A percentile compares a stretch with the other conserved stretches of the same genome.
phyloP scores from a whole-genome alignment of 1,140 invertebrate species.

The Heliconius hewitsoni region DNA sequence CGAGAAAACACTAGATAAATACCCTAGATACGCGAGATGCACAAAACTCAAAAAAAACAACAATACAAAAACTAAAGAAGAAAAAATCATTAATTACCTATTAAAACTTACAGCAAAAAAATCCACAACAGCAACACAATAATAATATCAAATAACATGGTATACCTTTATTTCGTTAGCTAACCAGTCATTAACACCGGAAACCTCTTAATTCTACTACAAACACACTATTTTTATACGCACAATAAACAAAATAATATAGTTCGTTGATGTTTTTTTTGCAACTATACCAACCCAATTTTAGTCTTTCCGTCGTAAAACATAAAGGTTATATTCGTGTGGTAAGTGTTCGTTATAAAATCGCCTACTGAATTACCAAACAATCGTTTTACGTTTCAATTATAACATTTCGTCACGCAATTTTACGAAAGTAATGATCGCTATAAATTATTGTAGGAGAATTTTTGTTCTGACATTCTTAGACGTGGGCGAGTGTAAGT shows the following conservation, averaged over 20 bases:
- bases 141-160: constrained; percentile 25
- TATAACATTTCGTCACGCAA: constrained; percentile 44
- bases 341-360: background rate
- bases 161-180: constrained; percentile 34
- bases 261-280: constrained; percentile 18
- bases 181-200: constrained; percentile 46
- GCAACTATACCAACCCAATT: background rate
- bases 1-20: no score
- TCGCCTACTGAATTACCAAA: constrained; percentile 23
- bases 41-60: background rate
- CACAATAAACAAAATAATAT: constrained; percentile 34
- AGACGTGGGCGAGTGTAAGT: background rate
- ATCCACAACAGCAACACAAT: background rate
- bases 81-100: background rate
- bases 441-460: constrained; percentile 30
- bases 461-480: constrained; percentile 28
- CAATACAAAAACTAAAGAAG: constrained; percentile 12
- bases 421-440: constrained; percentile 41
- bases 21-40: no score
- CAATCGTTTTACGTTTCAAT: constrained; percentile 40
- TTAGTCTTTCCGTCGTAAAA: background rate
- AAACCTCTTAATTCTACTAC: constrained; percentile 47
- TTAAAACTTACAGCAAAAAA: background rate
- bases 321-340: background rate
- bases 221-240: constrained; percentile 42